Evolutionary conservation across 2,888 invertebrate species (phyloP), one percentile per base, ranked within the genome.

Genomic region (Lissonota sp.): DNA sequence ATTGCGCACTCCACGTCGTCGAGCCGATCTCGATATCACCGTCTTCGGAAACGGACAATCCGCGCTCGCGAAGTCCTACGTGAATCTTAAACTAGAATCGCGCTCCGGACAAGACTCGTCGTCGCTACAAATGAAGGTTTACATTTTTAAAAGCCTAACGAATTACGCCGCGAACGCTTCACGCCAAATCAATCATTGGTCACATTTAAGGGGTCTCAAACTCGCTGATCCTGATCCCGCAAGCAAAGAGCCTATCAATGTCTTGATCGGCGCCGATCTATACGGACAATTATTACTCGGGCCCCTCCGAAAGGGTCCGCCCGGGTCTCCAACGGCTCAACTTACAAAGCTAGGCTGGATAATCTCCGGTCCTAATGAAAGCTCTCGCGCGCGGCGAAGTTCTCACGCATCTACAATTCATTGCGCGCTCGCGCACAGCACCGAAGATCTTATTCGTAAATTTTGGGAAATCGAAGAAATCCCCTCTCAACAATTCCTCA

Each of bases 381-480:
- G 4, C 0, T 39, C 14, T 14, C 49, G 74, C 66, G 40, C 7
- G 16, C n/a, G 55, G 8, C 14, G n/a, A 8, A 16, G 42, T 4
- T 44, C 37, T 0, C 1, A 0, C 5, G 10, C 58, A 37, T 62
- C 51, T 12, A 39, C 14, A 10, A 55, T 39, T 1, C 58, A 72
- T 7, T 67, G 67, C 40, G 10, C 46, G 3, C 5, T 75, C 26
- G 46, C 55, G 51, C 57, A 42, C 6, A 62, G 12, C 42, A 74
- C 10, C 1, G 49, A 53, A 37, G 53, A 26, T 40, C 14, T 12
- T 1, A 14, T 82, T n/a, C n/a, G n/a, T 5, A 49, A 39, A 37
- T 85, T 87, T 83, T 86, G 86, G 88, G 79, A 85, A 74, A 66
- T 87, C 6, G 86, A 89, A 83, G 86, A 86, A 72, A 42, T 84